phyloP scores from a whole-genome alignment of 2,888 invertebrate genomes.

The Orthonychiurus folsomi region DNA sequence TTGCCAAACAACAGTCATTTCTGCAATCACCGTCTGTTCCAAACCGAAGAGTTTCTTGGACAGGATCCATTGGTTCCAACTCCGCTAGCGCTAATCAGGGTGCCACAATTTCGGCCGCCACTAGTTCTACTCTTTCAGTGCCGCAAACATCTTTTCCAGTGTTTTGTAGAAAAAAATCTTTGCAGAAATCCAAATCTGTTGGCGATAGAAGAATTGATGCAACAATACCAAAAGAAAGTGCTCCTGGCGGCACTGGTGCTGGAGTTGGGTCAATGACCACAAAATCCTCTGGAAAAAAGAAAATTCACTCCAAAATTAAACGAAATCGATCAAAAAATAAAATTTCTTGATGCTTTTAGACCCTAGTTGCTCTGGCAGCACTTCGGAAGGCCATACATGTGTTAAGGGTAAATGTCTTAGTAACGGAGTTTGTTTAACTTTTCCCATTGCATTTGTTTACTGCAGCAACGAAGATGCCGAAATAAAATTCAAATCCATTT shows the following conservation, averaged over 20 bases:
- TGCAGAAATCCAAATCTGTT: not conserved
- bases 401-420: not conserved
- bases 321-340: not conserved
- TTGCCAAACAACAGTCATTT: not conserved
- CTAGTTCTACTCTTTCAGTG: no score
- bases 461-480: not conserved
- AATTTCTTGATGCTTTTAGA: not conserved
- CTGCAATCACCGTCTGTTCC: no score
- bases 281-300: not conserved
- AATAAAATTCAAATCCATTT: not conserved
- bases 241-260: conserved; percentile 61
- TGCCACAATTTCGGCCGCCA: not conserved
- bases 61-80: not conserved
- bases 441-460: not conserved
- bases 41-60: conserved; percentile 5
- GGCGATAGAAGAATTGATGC: conserved; percentile 28
- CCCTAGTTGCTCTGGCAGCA: not conserved
- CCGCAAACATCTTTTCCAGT: no score
- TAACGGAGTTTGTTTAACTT: not conserved
- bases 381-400: not conserved
- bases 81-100: not conserved
- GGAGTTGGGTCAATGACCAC: conserved; percentile 47
- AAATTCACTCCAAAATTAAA: not conserved
- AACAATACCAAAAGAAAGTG: conserved; percentile 35
- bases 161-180: not conserved